Conservation (phyloP, 2,797 vertebrate species). For the Rallus crepitans region DNA sequence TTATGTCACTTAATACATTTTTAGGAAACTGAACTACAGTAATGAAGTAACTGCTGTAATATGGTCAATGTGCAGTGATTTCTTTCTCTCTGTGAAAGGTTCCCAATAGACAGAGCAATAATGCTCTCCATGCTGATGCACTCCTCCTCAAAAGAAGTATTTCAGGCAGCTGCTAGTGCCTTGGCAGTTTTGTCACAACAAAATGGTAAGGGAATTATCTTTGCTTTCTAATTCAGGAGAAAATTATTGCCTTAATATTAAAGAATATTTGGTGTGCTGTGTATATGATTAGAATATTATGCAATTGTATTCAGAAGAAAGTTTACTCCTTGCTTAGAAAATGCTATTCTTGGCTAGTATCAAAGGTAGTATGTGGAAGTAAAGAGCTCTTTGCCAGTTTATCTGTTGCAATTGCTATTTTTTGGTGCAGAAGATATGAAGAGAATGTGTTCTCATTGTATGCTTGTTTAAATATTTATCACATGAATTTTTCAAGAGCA, state of each 20-base stretch:
- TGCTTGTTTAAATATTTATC: slow-evolving; percentile 32
- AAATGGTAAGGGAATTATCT: slow-evolving; percentile 81
- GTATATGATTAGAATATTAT: not conserved
- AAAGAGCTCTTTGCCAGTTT: not conserved
- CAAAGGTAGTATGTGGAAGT: not conserved
- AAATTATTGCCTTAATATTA: not conserved
- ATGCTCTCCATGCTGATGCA: slow-evolving; percentile 94
- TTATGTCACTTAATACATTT: not conserved
- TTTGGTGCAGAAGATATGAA: not conserved
- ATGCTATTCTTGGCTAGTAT: not conserved
- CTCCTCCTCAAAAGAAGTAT: slow-evolving; percentile 86
- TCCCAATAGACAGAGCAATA: slow-evolving; percentile 87
- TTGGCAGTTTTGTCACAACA: slow-evolving; percentile 86
- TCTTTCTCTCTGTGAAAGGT: slow-evolving; percentile 77
- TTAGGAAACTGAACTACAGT: not conserved
- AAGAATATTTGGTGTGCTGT: not conserved
- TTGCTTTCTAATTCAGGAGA: not conserved
- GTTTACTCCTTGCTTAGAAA: not conserved
- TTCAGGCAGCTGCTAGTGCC: slow-evolving; percentile 89
- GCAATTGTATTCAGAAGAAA: not conserved
- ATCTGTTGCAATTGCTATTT: not conserved
- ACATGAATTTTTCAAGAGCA: not conserved
- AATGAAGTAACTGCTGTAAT: not conserved
- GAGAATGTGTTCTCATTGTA: not conserved
- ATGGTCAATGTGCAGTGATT: not conserved